Evolutionary conservation across 35 echinoderm and acorn worm species (phyloP).

Genomic region (Chiridota heheva): DNA sequence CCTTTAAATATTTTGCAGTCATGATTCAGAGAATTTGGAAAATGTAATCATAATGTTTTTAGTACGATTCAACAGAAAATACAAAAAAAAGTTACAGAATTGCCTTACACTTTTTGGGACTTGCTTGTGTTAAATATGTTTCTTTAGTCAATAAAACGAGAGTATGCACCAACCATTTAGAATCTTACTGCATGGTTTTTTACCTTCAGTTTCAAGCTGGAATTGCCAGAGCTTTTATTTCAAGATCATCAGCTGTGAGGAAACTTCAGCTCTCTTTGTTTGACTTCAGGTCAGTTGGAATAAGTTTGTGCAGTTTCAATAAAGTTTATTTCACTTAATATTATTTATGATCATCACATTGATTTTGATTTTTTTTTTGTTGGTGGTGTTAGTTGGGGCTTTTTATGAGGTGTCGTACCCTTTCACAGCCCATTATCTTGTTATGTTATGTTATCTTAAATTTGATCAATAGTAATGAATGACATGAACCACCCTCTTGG

Average conservation of each 20-base stretch:
- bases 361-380: background rate
- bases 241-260: slow-evolving; percentile 74
- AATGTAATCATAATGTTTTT: too few relatives aligned
- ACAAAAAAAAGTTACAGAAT: too few relatives aligned
- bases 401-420: background rate
- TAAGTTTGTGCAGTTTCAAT: background rate
- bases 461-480: background rate
- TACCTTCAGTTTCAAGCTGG: slow-evolving; percentile 76
- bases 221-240: slow-evolving; percentile 78
- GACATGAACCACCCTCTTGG: background rate
- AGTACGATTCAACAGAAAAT: too few relatives aligned
- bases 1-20: too few relatives aligned
- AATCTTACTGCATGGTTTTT: too few relatives aligned
- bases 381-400: background rate
- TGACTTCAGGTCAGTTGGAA: slow-evolving; percentile 84
- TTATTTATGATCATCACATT: background rate
- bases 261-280: slow-evolving; percentile 77
- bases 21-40: too few relatives aligned
- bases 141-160: too few relatives aligned
- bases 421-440: too few relatives aligned
- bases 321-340: background rate
- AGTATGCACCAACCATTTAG: too few relatives aligned
- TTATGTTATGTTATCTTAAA: background rate
- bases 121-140: too few relatives aligned
- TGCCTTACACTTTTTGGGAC: too few relatives aligned